phyloP scores from a whole-genome alignment of 37 sponge, comb jelly and placozoan genomes.

The Chondrosia reniformis region DNA sequence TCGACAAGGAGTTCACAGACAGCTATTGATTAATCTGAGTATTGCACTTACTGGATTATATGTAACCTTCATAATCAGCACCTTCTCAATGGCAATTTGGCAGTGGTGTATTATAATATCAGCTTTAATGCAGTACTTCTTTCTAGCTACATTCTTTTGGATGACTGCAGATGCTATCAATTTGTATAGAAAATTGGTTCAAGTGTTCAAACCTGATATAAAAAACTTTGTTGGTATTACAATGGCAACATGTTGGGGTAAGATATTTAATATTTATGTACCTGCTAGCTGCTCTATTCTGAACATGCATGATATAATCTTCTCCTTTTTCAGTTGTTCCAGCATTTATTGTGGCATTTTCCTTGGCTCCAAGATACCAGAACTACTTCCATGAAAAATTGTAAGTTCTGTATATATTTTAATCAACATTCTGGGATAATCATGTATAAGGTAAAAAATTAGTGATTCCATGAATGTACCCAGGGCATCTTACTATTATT shows the following conservation, averaged over 20 bases:
- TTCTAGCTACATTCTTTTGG: constrained; percentile 24
- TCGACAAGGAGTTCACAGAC: constrained; percentile 8
- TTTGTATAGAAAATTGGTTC: constrained; percentile 36
- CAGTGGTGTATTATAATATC: constrained; percentile 21
- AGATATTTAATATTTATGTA: neutral
- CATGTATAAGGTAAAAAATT: too few species aligned
- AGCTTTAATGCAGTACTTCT: constrained; percentile 49
- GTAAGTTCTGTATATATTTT: too few species aligned
- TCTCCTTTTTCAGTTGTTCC: neutral
- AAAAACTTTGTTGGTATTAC: constrained; percentile 16
- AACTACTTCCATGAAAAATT: too few species aligned
- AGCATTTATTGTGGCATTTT: constrained; percentile 16
- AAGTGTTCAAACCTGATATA: constrained; percentile 21
- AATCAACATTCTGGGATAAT: too few species aligned
- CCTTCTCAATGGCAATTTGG: neutral
- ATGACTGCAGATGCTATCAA: constrained; percentile 56
- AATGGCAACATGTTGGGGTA: constrained; percentile 33
- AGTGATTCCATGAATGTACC: too few species aligned
- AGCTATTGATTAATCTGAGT: constrained; percentile 55
- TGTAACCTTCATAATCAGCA: constrained; percentile 25
- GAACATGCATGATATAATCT: neutral
- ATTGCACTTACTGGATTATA: constrained; percentile 43
- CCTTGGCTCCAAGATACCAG: neutral
- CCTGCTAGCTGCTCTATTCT: neutral
- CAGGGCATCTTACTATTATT: too few species aligned